Percentiles rank a stretch among this genome's conserved stretches.
These are phyloP conservation scores for Dryobota labecula DNA, from an alignment of 2,888 invertebrate species.

Conservation along the genomic window DNA sequence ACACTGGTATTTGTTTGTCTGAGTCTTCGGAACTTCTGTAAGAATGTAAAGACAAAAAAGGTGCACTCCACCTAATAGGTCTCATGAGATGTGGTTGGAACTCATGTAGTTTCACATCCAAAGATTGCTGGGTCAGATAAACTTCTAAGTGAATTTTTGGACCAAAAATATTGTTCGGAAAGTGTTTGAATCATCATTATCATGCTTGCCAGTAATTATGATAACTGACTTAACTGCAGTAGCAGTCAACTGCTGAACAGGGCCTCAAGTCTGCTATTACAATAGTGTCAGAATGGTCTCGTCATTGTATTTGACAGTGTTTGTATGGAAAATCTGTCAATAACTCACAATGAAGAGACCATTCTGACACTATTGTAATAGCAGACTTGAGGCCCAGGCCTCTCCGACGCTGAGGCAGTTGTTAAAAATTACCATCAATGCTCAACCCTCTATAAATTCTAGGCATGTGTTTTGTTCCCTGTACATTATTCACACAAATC, in stretches of 20 bases:
- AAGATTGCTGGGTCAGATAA: background rate
- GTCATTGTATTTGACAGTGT: too few relatives aligned
- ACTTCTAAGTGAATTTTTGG: background rate
- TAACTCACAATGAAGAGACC: too few relatives aligned
- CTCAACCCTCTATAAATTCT: background rate
- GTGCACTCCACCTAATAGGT: background rate
- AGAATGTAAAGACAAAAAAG: background rate
- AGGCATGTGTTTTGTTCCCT: conserved; percentile 1
- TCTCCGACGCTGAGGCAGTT: too few relatives aligned
- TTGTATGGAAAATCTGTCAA: too few relatives aligned
- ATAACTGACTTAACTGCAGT: too few relatives aligned
- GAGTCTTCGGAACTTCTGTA: conserved; percentile 21
- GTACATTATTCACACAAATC: conserved; percentile 17
- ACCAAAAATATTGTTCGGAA: background rate
- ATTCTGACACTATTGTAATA: too few relatives aligned
- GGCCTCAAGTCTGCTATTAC: too few relatives aligned
- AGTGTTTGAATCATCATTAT: background rate
- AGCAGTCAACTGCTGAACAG: background rate
- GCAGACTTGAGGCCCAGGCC: too few relatives aligned
- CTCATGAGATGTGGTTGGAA: background rate
- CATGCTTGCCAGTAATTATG: too few relatives aligned
- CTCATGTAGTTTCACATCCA: background rate
- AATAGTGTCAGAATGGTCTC: too few relatives aligned
- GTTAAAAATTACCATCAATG: background rate
- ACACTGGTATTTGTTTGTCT: conserved; percentile 39